Conservation (phyloP, 2,113 vertebrate species). For the Bombycilla garrulus region DNA sequence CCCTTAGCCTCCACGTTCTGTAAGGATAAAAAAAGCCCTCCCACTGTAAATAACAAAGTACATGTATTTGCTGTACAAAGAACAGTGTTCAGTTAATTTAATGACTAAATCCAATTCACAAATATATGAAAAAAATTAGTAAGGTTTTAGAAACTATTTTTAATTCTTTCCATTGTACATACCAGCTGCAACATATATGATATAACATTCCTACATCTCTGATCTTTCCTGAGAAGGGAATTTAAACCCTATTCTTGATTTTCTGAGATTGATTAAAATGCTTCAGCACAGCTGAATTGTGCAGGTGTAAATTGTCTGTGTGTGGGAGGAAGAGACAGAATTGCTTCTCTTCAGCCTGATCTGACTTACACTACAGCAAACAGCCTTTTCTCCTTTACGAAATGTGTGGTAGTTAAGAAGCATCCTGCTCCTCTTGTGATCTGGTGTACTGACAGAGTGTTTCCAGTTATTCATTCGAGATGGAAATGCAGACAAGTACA, state of each 20-base stretch:
- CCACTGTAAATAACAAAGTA: background rate
- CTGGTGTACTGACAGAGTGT: conserved; percentile 48
- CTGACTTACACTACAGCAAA: conserved; percentile 58
- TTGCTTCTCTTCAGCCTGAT: conserved; percentile 51
- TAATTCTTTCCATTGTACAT: background rate
- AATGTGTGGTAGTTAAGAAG: conserved; percentile 53
- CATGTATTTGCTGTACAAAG: background rate
- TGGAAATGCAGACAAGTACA: conserved; percentile 55
- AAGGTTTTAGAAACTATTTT: conserved; percentile 13
- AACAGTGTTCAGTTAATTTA: background rate
- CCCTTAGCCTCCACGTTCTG: background rate
- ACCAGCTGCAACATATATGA: background rate
- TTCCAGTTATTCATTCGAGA: conserved; percentile 61
- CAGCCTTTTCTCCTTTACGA: conserved; percentile 38
- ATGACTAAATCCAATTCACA: background rate
- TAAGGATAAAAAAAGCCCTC: background rate
- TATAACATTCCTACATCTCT: background rate
- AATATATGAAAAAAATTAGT: background rate
- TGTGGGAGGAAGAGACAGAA: conserved; percentile 54
- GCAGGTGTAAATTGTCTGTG: conserved; percentile 59
- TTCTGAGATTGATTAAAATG: conserved; percentile 46
- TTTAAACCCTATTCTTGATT: conserved; percentile 41
- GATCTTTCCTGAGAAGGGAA: background rate
- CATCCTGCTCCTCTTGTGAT: conserved; percentile 56
- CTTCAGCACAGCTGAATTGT: conserved; percentile 47